Conservation (phyloP, 2,797 vertebrate species). For the Thripadectes ignobilis region DNA sequence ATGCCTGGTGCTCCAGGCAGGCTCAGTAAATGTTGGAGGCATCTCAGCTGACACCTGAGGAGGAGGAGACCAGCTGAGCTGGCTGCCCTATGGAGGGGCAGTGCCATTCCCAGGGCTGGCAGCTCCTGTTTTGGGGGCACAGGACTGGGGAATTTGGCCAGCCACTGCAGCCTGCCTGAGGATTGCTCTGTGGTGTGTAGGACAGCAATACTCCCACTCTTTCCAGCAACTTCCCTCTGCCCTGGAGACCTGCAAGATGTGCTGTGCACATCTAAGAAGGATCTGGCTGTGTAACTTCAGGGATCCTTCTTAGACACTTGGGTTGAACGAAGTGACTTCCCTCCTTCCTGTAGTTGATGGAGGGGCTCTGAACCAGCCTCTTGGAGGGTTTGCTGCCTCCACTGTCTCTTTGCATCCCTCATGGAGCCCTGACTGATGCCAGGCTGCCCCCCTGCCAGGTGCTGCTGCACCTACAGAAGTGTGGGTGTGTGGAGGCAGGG, state of each 20-base stretch:
- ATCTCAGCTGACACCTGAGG: neutral
- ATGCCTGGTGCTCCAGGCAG: neutral
- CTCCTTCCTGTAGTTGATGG: neutral
- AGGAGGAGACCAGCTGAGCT: neutral
- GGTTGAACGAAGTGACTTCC: neutral
- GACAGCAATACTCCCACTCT: neutral
- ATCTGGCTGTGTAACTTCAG: neutral
- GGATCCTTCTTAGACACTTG: neutral
- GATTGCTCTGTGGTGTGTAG: fast-evolving
- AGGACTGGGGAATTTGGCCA: neutral
- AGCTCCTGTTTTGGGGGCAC: neutral
- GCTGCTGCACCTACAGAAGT: neutral
- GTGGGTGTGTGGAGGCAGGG: fast-evolving
- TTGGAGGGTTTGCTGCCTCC: neutral
- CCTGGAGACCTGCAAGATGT: fast-evolving
- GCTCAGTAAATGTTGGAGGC: neutral
- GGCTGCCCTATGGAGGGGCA: fast-evolving
- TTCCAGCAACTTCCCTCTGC: neutral
- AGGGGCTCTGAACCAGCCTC: fast-evolving
- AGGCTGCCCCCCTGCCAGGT: neutral
- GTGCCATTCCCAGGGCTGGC: neutral
- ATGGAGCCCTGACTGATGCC: fast-evolving
- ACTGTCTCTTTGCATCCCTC: neutral
- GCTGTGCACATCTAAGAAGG: too few relatives aligned
- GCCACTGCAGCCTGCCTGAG: neutral